These are phyloP conservation scores for Drosophila guanche DNA, from an alignment of 1,140 invertebrate species.

Conservation along the genomic window DNA sequence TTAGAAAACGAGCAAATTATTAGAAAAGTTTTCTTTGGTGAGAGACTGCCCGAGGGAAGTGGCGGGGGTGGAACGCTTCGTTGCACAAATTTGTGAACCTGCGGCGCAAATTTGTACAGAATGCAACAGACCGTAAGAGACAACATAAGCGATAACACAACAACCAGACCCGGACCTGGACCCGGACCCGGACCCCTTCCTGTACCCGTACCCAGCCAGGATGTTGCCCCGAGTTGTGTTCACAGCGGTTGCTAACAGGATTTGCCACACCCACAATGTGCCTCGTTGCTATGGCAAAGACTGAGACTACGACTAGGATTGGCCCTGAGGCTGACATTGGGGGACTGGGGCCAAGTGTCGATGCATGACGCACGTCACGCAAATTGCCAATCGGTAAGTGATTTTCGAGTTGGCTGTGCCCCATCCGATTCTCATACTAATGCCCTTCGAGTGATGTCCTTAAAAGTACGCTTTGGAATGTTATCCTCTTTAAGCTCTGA, in stretches of 20 bases:
- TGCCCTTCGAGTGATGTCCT: background rate
- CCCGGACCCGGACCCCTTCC: conserved; percentile 18
- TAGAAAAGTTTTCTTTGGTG: conserved; percentile 43
- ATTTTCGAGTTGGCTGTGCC: conserved; percentile 33
- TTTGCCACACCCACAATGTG: conserved; percentile 37
- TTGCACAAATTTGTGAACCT: conserved; percentile 61
- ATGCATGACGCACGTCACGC: conserved; percentile 36
- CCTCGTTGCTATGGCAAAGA: conserved; percentile 43
- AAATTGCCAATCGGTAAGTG: conserved; percentile 72
- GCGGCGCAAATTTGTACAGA: conserved; percentile 67
- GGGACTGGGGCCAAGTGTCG: conserved; percentile 58
- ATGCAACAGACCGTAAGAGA: conserved; percentile 82
- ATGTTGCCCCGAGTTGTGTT: conserved; percentile 58
- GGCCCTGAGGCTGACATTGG: conserved; percentile 4
- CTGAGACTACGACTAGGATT: conserved; percentile 10
- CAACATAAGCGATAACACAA: conserved; percentile 81
- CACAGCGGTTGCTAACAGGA: conserved; percentile 72
- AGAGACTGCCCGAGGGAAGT: background rate
- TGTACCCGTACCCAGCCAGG: conserved; percentile 29
- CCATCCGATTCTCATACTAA: no score
- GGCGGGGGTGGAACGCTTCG: conserved; percentile 29
- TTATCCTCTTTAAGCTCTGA: background rate
- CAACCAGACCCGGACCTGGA: conserved; percentile 41
- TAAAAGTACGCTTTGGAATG: background rate
- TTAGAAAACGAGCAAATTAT: conserved; percentile 48